Percentiles rank a stretch among this genome's conserved stretches.
These are phyloP conservation scores for Rutpela maculata DNA, from an alignment of 2,888 invertebrate genomes.

Conservation along the genomic window DNA sequence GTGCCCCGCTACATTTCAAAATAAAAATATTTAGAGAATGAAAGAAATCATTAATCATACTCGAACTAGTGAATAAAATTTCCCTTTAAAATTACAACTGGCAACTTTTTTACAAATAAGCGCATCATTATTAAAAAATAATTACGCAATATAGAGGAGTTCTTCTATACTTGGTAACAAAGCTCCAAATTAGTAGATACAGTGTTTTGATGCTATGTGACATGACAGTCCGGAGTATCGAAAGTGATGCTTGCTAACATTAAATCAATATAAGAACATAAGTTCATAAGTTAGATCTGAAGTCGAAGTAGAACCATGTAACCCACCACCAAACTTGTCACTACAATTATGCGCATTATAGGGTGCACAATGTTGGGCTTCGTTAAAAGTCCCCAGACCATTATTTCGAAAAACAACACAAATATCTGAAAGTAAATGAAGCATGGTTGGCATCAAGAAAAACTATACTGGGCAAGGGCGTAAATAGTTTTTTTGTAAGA, in stretches of 20 bases:
- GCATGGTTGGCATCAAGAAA: too few species aligned
- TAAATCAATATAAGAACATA: not conserved
- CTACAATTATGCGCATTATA: too few species aligned
- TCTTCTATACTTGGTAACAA: not conserved
- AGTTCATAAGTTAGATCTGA: not conserved
- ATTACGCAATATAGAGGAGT: not conserved
- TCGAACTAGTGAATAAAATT: constrained; percentile 14
- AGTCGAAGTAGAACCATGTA: not conserved
- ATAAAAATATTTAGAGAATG: constrained; percentile 29
- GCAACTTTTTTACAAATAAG: constrained; percentile 16
- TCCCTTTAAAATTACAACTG: constrained; percentile 10
- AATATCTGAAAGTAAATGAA: too few species aligned
- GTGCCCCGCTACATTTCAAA: constrained; percentile 31
- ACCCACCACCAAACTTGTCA: too few species aligned
- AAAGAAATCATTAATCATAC: constrained; percentile 34
- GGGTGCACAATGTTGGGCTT: too few species aligned
- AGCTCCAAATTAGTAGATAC: not conserved
- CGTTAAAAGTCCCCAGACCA: too few species aligned
- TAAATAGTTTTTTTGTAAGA: too few species aligned
- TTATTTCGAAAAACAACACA: too few species aligned
- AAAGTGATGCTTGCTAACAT: not conserved
- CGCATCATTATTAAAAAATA: constrained; percentile 3
- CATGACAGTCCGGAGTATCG: not conserved
- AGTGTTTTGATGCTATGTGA: not conserved
- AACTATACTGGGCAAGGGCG: too few species aligned